Evolutionary conservation across 2,113 vertebrate genomes (phyloP).

Genomic region (Mesitornis unicolor): DNA sequence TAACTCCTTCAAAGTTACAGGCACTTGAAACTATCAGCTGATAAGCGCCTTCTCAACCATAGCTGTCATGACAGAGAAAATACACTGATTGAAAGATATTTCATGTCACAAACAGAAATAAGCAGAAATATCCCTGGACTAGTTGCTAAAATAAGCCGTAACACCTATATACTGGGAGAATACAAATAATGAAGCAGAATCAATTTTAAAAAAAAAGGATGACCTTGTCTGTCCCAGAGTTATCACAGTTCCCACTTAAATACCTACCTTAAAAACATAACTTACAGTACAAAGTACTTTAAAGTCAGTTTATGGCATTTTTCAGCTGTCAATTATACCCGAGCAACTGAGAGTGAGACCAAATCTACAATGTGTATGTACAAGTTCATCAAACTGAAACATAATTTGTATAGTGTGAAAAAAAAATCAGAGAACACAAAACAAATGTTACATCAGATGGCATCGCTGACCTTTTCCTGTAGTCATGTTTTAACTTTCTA

Average conservation of each 20-base stretch:
- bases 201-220: not conserved
- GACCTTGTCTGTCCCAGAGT: not conserved
- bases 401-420: not conserved
- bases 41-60: not conserved
- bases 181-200: not conserved
- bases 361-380: not conserved
- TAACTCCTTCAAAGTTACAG: not conserved
- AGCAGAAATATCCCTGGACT: rapidly evolving
- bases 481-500: not conserved
- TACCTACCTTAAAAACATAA: not conserved
- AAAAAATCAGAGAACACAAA: not conserved
- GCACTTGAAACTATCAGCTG: not conserved
- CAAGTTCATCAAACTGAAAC: not conserved
- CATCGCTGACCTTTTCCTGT: not conserved
- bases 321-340: not conserved
- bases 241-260: not conserved
- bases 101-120: not conserved
- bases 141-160: not conserved
- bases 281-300: not conserved
- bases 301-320: not conserved
- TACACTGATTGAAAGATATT: not conserved
- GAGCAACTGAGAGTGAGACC: not conserved
- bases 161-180: not conserved
- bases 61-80: not conserved
- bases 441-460: not conserved